A percentile compares a stretch with the other conserved stretches of the same genome.
Conservation (phyloP, 92 coral and sea anemone species). For the Palythoa heliodiscus region DNA sequence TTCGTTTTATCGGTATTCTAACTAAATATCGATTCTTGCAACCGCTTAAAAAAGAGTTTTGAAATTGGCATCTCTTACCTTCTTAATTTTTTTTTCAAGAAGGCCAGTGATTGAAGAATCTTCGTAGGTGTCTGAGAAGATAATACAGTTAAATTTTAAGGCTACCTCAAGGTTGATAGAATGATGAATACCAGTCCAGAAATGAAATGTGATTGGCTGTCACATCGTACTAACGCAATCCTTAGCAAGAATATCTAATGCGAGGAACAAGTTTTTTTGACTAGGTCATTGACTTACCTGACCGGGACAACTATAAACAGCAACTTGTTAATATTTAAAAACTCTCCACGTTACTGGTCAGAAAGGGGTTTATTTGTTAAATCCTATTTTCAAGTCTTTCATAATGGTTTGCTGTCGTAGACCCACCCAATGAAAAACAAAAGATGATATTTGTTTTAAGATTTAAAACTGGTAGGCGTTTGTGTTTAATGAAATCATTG, state of each 20-base stretch:
- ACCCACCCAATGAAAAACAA: slow-evolving; percentile 24
- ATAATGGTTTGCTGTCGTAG: slow-evolving; percentile 57
- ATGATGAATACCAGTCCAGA: slow-evolving; percentile 19
- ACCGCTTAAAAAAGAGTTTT: neutral
- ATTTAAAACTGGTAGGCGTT: slow-evolving; percentile 28
- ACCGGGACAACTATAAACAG: slow-evolving; percentile 28
- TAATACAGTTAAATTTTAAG: slow-evolving; percentile 18
- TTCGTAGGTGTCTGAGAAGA: slow-evolving; percentile 19
- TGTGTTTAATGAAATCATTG: slow-evolving; percentile 36
- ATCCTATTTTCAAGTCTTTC: slow-evolving; percentile 76
- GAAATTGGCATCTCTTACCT: slow-evolving; percentile 27
- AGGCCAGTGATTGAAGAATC: slow-evolving; percentile 43
- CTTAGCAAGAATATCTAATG: slow-evolving; percentile 45
- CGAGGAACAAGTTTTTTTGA: slow-evolving; percentile 18
- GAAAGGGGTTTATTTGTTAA: slow-evolving; percentile 32
- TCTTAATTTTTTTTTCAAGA: slow-evolving; percentile 37
- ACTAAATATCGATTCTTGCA: neutral
- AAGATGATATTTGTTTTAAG: slow-evolving; percentile 27
- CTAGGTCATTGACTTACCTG: slow-evolving; percentile 43
- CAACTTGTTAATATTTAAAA: slow-evolving; percentile 23
- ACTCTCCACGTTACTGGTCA: slow-evolving; percentile 39
- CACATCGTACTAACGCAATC: slow-evolving; percentile 28
- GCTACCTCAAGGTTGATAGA: slow-evolving; percentile 18
- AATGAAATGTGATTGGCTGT: slow-evolving; percentile 39
- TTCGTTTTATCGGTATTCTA: neutral